Evolutionary conservation across 2,113 vertebrate species (phyloP).

Genomic region (Megalops atlanticus): DNA sequence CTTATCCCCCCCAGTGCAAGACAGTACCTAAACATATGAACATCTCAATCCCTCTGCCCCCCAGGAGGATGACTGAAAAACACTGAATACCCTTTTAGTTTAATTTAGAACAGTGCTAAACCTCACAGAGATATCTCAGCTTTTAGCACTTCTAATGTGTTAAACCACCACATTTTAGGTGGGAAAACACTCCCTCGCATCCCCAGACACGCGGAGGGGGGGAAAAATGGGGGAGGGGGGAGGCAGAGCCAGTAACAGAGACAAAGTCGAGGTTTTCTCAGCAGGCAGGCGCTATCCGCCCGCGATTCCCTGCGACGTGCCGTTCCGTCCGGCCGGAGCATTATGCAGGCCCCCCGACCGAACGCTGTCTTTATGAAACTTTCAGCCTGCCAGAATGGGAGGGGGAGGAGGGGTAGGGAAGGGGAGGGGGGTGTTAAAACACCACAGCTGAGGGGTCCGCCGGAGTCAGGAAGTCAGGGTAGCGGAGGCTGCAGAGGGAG

Average conservation of each 20-base stretch:
- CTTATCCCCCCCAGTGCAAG: neutral
- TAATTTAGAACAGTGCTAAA: conserved; percentile 35
- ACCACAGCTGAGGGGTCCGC: conserved; percentile 28
- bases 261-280: neutral
- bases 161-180: conserved; percentile 61
- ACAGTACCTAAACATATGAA: neutral
- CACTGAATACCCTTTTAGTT: conserved; percentile 43
- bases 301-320: neutral
- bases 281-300: neutral
- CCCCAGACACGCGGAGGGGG: conserved; percentile 21
- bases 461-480: conserved; percentile 34
- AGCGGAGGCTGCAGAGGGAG: conserved; percentile 55
- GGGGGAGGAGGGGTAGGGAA: neutral
- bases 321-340: neutral
- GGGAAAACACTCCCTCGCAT: conserved; percentile 61
- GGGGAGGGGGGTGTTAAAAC: conserved; percentile 13
- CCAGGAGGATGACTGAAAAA: conserved; percentile 2
- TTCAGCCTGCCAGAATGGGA: neutral
- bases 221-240: conserved; percentile 27
- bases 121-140: conserved; percentile 42
- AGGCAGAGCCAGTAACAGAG: neutral
- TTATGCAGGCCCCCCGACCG: neutral
- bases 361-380: neutral
- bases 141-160: conserved; percentile 67
- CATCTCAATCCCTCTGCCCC: neutral